phyloP scores from a whole-genome alignment of 37 sponge, comb jelly and placozoan genomes.

The Dysidea cf. avara region DNA sequence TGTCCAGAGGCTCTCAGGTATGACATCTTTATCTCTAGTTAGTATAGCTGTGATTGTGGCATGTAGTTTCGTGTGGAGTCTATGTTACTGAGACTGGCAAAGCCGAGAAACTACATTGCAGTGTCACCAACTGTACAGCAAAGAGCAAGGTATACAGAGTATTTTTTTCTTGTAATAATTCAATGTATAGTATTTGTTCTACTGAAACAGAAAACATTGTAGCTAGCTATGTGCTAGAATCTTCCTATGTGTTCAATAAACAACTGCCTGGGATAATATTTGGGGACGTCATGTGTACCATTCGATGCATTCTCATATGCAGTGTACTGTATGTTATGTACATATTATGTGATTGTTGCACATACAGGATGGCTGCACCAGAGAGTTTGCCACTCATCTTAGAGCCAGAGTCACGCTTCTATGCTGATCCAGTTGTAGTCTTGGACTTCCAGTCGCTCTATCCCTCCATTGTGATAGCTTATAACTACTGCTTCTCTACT shows the following conservation, averaged over 20 bases:
- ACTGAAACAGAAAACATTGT: neutral
- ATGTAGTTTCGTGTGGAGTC: slow-evolving; percentile 92
- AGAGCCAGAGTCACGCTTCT: slow-evolving; percentile 95
- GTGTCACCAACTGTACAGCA: slow-evolving; percentile 91
- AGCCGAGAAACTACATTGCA: slow-evolving; percentile 81
- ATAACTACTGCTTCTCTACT: slow-evolving; percentile 98
- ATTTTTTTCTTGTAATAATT: slow-evolving; percentile 9
- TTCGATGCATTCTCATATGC: neutral
- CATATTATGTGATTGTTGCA: neutral
- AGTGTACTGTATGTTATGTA: neutral
- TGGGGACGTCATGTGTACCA: too few relatives aligned
- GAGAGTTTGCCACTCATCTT: slow-evolving; percentile 84
- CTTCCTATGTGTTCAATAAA: too few relatives aligned
- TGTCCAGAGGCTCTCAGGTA: slow-evolving; percentile 90
- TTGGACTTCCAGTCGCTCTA: slow-evolving; percentile 99
- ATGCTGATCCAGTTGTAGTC: slow-evolving; percentile 93
- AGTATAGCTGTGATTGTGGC: neutral
- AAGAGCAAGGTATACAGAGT: slow-evolving; percentile 76
- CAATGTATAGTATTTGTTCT: neutral
- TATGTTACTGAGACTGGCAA: slow-evolving; percentile 92
- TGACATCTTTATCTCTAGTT: slow-evolving; percentile 12
- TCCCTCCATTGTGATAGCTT: slow-evolving; percentile 95
- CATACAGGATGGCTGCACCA: slow-evolving; percentile 89
- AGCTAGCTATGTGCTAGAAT: too few relatives aligned
- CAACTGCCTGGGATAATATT: too few relatives aligned